Evolutionary conservation across 2,888 invertebrate species (phyloP).

Genomic region (Plagiodera versicolora): DNA sequence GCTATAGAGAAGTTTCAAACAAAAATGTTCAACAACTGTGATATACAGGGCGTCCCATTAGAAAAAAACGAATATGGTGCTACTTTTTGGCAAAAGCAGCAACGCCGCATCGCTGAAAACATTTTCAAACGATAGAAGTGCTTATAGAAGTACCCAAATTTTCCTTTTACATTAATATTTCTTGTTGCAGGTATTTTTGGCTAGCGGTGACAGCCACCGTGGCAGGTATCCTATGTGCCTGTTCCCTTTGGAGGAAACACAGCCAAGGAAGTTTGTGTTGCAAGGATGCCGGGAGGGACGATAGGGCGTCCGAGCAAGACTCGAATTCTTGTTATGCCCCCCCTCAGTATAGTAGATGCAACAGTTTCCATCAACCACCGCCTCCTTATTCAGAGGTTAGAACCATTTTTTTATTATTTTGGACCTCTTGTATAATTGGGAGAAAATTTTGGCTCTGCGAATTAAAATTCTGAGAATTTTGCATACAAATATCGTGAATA

Average conservation of each 20-base stretch:
- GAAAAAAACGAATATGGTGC: no score
- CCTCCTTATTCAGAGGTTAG: constrained; percentile 82
- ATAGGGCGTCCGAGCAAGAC: constrained; percentile 71
- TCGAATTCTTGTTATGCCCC: constrained; percentile 80
- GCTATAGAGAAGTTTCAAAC: no score
- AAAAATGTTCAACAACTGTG: no score
- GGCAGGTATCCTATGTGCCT: constrained; percentile 70
- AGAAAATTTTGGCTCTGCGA: no score
- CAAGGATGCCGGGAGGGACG: constrained; percentile 57
- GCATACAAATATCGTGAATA: no score
- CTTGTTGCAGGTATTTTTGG: constrained; percentile 52
- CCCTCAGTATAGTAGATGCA: constrained; percentile 82
- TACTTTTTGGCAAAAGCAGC: no score
- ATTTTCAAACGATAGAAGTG: neutral
- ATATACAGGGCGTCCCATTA: no score
- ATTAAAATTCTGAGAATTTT: no score
- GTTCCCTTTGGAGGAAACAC: constrained; percentile 65
- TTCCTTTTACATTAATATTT: neutral
- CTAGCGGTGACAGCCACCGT: constrained; percentile 68
- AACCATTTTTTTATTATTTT: no score
- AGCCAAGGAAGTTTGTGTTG: constrained; percentile 48
- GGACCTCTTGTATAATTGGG: no score
- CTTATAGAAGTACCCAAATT: neutral
- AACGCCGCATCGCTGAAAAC: no score
- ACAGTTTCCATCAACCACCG: constrained; percentile 79